Base-by-base conservation (phyloP, 2,888 invertebrate genomes). In the Mechanitis mazaeus region DNA sequence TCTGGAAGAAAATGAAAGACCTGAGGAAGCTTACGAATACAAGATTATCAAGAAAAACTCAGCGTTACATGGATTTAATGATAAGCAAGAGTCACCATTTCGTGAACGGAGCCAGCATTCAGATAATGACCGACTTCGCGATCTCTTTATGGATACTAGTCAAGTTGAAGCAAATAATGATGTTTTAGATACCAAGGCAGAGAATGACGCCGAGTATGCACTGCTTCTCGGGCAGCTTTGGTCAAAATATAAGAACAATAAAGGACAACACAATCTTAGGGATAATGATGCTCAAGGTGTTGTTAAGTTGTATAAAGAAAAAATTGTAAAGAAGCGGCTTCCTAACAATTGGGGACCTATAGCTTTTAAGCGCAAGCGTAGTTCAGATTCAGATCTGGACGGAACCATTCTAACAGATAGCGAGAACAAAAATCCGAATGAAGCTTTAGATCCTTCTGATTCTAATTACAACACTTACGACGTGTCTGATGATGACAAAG, bases 1-100 rank as follows among this genome's bases (percentile, higher is more conserved):
- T 47, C 68, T 86, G 55, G 84, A 83, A 54, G 80, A 82, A n/a
- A 82, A 83, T 47, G 88, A 90, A 66, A 82, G 84, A 65, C 81
- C 91, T 60, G 84, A 90, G 33, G 91, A 92, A 57, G 77, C 90
- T 2, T 93, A 92, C 67, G 88, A 92, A 68, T 93, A 93, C 70
- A 91, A 80, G 72, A 72, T 87, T 31, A 89, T 91, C 31, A 91
- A 91, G 72, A 91, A 92, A 71, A 91, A 90, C 59, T 61, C 66
- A 12, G 63, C 58, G 3, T 50, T 45, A 42, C 63, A 62, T 57
- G 58, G 59, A 33, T 58, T 63, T 54, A 69, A 68, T 28, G 81
- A 79, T 60, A 84, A 84, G 60, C 87, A 87, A 53, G 62, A 58
- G 74, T 88, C 90, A 0, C 81, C 89, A 50, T 90, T 90, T 64